Evolutionary conservation across 1,140 invertebrate genomes (phyloP).

Genomic region (Temnothorax longispinosus): DNA sequence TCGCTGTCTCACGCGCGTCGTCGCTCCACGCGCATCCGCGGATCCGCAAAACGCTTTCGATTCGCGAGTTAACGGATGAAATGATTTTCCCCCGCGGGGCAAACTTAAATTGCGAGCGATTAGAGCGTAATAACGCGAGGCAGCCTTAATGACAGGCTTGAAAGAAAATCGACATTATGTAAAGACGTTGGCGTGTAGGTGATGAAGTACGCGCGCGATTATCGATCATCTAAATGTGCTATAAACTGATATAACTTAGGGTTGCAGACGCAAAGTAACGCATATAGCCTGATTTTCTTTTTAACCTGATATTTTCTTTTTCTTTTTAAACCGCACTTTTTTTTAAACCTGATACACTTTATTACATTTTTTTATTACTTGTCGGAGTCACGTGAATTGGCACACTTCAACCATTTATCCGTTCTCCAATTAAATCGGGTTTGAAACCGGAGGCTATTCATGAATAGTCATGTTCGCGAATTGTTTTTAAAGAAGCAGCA

Average conservation of each 20-base stretch:
- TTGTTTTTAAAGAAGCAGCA: constrained; percentile 55
- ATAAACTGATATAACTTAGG: background rate
- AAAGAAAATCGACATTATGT: background rate
- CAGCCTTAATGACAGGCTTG: background rate
- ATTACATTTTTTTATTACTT: background rate
- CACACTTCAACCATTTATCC: background rate
- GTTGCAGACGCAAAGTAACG: background rate
- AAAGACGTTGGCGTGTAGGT: background rate
- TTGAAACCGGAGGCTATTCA: background rate
- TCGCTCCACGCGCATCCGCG: background rate
- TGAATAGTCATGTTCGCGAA: constrained; percentile 44
- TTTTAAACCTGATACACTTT: background rate
- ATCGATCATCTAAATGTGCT: constrained; percentile 2
- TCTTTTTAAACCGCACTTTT: background rate
- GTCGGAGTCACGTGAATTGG: background rate
- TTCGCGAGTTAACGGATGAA: constrained; percentile 26
- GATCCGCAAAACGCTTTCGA: constrained; percentile 17
- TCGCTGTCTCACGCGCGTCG: constrained; percentile 14
- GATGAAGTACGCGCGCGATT: background rate
- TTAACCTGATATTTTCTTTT: background rate
- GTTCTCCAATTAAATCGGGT: constrained; percentile 20
- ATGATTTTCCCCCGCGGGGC: constrained; percentile 18
- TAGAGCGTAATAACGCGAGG: background rate
- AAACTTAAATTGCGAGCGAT: constrained; percentile 30
- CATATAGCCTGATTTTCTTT: background rate